Evolutionary conservation across 2,797 vertebrate genomes (phyloP), one percentile per base, ranked within the genome.

Genomic region (Xenopus petersii): DNA sequence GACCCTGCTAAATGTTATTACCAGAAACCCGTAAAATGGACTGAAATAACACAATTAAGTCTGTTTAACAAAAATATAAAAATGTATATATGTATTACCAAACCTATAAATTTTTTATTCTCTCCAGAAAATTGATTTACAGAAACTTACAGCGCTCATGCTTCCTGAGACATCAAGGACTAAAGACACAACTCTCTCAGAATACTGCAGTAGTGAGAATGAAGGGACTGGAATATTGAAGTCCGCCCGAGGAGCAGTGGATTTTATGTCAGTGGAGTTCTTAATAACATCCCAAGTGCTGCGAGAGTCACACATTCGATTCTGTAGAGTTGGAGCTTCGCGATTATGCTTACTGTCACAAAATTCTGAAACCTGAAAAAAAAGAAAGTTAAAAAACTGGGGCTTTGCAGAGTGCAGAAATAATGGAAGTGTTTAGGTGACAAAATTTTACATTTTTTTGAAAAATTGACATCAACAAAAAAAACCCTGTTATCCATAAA

Each of bases 151-250:
- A 47, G 0, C 0, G 1, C 0, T 0, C 91, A 93, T 92, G 78
- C 90, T 93, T 79, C 84, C 84, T 73, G 92, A 93, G 42, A 88
- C 83, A 82, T 92, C 91, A 8, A 93, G 84, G 11, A 92, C 84
- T 12, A 92, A 81, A 64, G 85, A 84, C 3, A 92, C 67, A 10
- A 81, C 75, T 77, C 88, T 85, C 17, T 82, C 75, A 66, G 64
- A 73, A 1, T 70, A 75, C 72, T 91, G 86, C 54, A 92, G 75
- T 70, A 91, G 0, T 0, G 64, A 82, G 78, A 93, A 83, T 13
- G 67, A 70, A 61, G 91, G 83, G 0, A 64, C 70, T 5, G 86
- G 82, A 12, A 83, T 59, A 9, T 21, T 75, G 2, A 51, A 26
- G 21, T 62, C n/a, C 24, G 13, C 17, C 69, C 84, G 36, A 16